phyloP scores from a whole-genome alignment of 2,888 invertebrate genomes.

The Idaea straminata region DNA sequence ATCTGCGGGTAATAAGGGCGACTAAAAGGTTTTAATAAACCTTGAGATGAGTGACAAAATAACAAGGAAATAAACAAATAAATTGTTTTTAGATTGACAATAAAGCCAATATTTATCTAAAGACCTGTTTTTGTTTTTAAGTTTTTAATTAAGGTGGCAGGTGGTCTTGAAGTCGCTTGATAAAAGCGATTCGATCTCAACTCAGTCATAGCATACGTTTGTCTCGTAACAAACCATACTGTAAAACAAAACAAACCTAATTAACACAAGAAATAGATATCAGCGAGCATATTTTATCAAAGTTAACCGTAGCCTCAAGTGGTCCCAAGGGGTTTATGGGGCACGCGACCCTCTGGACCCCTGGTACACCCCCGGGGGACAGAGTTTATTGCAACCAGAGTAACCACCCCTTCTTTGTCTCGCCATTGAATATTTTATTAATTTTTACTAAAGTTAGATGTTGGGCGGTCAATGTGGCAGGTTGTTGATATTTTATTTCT shows the following conservation, averaged over 20 bases:
- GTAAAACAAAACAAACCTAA: not conserved
- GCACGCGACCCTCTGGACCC: not conserved
- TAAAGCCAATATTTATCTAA: too few relatives aligned
- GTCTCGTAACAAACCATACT: not conserved
- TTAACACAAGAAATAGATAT: not conserved
- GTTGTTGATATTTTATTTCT: not conserved
- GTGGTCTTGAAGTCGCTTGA: not conserved
- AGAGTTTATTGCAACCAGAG: slow-evolving; percentile 48
- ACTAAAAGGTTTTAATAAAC: too few relatives aligned
- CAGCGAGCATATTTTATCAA: not conserved
- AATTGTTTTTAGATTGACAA: too few relatives aligned
- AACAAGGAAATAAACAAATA: too few relatives aligned
- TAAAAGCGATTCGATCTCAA: not conserved
- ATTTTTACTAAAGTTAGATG: slow-evolving; percentile 31
- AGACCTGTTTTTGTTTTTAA: too few relatives aligned
- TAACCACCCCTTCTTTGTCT: slow-evolving; percentile 41
- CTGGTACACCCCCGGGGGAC: slow-evolving; percentile 30
- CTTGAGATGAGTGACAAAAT: too few relatives aligned
- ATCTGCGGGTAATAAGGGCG: too few relatives aligned
- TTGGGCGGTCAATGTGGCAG: slow-evolving; percentile 19
- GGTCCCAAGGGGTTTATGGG: not conserved
- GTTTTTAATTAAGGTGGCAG: too few relatives aligned
- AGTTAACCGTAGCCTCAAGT: not conserved
- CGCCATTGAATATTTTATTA: slow-evolving; percentile 65
- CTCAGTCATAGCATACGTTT: not conserved